Conservation (phyloP, 2,888 invertebrate species). For the Digitonthophagus gazella region DNA sequence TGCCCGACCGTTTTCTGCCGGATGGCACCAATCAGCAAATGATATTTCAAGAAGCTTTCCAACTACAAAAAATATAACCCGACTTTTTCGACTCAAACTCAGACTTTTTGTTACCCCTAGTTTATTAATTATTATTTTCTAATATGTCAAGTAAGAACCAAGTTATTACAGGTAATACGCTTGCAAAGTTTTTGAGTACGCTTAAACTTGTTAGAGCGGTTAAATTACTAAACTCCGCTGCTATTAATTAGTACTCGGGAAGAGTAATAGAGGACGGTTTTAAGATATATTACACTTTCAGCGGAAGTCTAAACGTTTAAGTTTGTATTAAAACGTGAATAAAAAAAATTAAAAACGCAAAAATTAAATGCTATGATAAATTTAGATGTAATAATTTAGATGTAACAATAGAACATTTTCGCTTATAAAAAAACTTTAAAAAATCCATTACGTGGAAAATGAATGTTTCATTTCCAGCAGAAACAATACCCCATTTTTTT, state of each 20-base stretch:
- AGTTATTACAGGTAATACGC: background rate
- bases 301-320: background rate
- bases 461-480: background rate
- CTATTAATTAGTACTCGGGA: conserved; percentile 5
- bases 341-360: too few species aligned
- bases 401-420: background rate
- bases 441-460: background rate
- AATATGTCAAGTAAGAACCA: background rate
- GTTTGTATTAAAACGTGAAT: background rate
- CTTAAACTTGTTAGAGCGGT: background rate
- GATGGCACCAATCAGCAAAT: background rate
- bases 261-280: background rate
- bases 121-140: background rate
- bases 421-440: background rate
- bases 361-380: background rate
- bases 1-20: background rate
- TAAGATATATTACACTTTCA: background rate
- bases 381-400: background rate
- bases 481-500: background rate
- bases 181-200: background rate
- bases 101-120: too few species aligned
- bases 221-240: background rate
- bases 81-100: background rate
- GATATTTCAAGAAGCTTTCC: background rate
- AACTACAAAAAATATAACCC: background rate